Evolutionary conservation across 2,113 vertebrate genomes (phyloP).

Genomic region (Chamaea fasciata): DNA sequence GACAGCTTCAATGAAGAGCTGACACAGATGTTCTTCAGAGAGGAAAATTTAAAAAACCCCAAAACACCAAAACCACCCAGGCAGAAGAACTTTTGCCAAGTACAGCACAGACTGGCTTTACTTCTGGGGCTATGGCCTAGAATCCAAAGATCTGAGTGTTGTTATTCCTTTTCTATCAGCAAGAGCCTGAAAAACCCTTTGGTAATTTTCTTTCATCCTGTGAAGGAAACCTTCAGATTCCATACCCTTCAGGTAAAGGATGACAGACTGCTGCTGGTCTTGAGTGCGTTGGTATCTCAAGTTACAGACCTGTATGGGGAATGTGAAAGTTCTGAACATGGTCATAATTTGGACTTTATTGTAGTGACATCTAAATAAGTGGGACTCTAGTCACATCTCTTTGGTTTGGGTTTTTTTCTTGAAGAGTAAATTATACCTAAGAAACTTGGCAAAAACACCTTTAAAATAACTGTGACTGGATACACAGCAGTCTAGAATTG

Average conservation of each 20-base stretch:
- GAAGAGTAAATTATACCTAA: not conserved
- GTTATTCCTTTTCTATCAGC: not conserved
- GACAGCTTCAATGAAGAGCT: not conserved
- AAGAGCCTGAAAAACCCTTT: not conserved
- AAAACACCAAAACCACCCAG: not conserved
- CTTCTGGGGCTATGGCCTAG: not conserved
- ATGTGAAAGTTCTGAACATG: not conserved
- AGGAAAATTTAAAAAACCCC: not conserved
- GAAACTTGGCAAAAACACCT: not conserved
- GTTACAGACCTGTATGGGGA: not conserved
- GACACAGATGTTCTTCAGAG: not conserved
- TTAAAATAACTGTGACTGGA: not conserved
- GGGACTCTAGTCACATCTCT: not conserved
- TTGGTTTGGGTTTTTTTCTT: not conserved
- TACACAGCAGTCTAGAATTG: not conserved
- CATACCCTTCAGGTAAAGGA: not conserved
- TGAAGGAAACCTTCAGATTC: not conserved
- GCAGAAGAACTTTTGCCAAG: not conserved
- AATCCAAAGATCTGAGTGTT: not conserved
- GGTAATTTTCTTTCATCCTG: not conserved
- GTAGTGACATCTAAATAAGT: not conserved
- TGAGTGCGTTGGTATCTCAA: not conserved
- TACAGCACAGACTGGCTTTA: not conserved
- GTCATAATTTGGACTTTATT: not conserved
- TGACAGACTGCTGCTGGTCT: not conserved